phyloP scores from a whole-genome alignment of 2,113 vertebrate genomes.

The Tachuris rubrigastra region DNA sequence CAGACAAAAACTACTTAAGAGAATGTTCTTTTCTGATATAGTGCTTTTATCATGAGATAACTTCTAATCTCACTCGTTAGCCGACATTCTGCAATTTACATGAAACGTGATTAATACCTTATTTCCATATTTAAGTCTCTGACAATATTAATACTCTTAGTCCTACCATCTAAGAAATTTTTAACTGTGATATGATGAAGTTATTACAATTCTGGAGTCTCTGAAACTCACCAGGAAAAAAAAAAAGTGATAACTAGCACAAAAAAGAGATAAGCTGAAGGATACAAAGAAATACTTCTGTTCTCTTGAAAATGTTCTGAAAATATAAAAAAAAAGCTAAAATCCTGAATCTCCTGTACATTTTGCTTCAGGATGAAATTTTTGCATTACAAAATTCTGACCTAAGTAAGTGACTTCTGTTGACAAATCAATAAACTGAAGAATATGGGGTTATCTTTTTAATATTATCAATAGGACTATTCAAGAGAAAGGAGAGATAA shows the following conservation, averaged over 20 bases:
- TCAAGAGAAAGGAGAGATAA: neutral
- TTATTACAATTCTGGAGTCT: neutral
- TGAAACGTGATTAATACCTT: neutral
- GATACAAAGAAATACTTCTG: neutral
- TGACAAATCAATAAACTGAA: neutral
- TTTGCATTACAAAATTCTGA: neutral
- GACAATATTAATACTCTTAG: constrained; percentile 16
- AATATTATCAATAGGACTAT: neutral
- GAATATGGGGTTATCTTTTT: neutral
- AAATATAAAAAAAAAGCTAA: neutral
- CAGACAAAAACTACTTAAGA: constrained; percentile 14
- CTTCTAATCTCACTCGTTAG: constrained; percentile 17
- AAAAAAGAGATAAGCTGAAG: neutral
- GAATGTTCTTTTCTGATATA: constrained; percentile 30
- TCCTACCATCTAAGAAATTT: neutral
- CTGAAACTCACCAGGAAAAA: neutral
- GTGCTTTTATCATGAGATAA: constrained; percentile 4
- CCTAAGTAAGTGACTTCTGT: neutral
- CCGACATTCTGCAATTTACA: constrained; percentile 3
- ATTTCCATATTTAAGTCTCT: constrained; percentile 41
- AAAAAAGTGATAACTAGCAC: neutral
- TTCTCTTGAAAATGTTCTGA: neutral
- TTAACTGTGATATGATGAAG: neutral
- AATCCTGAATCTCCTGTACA: neutral
- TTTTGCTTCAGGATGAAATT: neutral